Percentiles rank a stretch among this genome's conserved stretches.
Evolutionary conservation across 2,888 invertebrate genomes (phyloP).

Genomic region (Chloroclysta siterata): DNA sequence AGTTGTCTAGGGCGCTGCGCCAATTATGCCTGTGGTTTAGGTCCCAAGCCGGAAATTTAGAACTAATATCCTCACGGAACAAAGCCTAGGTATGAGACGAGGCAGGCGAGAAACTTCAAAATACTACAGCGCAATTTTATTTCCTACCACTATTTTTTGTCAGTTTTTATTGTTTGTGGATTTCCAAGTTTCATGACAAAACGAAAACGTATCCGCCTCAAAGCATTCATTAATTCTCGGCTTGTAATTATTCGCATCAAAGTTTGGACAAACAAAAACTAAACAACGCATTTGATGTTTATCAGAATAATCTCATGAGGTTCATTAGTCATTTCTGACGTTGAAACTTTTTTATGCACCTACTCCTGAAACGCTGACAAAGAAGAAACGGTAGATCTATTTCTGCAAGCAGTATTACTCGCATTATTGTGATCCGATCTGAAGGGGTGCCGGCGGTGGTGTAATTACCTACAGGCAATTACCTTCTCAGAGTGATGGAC

Average conservation of each 20-base stretch:
- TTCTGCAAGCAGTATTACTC: neutral
- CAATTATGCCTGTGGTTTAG: slow-evolving; percentile 15
- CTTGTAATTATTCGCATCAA: slow-evolving; percentile 29
- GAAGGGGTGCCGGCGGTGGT: neutral
- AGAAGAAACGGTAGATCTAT: neutral
- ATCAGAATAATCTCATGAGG: slow-evolving; percentile 15
- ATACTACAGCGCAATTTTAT: too few relatives aligned
- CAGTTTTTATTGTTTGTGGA: slow-evolving; percentile 22
- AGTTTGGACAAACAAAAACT: slow-evolving; percentile 26
- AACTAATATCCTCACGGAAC: slow-evolving; percentile 10
- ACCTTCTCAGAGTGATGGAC: too few relatives aligned
- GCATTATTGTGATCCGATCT: neutral
- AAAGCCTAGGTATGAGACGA: neutral
- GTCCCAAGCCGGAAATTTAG: slow-evolving; percentile 11
- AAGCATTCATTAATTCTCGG: slow-evolving; percentile 35
- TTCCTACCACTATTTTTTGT: slow-evolving; percentile 8
- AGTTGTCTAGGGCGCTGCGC: slow-evolving; percentile 7
- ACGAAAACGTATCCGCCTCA: slow-evolving; percentile 37
- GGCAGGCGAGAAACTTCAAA: neutral
- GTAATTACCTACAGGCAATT: neutral
- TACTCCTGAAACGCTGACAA: neutral
- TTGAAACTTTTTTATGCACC: neutral
- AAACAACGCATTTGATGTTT: slow-evolving; percentile 13
- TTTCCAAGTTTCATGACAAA: slow-evolving; percentile 36
- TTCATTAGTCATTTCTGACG: slow-evolving; percentile 11